Base-by-base conservation (phyloP, 2,113 vertebrate genomes). In the Mus spicilegus region DNA sequence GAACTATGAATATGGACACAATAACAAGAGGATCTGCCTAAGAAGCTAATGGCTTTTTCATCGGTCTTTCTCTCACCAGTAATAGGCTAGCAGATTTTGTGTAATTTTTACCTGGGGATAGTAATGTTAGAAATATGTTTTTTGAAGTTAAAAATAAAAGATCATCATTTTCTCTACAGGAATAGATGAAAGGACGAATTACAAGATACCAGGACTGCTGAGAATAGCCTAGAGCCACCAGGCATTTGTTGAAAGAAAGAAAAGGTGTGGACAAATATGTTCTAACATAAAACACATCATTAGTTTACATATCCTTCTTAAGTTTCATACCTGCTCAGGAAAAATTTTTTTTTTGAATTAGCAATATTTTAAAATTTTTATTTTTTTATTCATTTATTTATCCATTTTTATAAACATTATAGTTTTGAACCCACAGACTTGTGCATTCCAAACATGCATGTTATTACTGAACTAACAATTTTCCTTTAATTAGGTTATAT, bases 1-100 rank as follows among this genome's bases (percentile, higher is more conserved):
- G 96, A 98, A 97, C 95, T 91, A 98, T 88, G 93, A 93, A 92
- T 95, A 96, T 61, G 98, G 98, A 95, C 54, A 95, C 90, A 97
- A 97, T 73, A 90, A 90, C 87, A 91, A 93, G 94, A 94, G 42
- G 42, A 91, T 95, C 89, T 93, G 75, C 88, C 73, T 96, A 95
- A 96, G 78, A 89, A 95, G 51, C 75, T 93, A 95, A 96, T n/a
- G 51, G 49, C 13, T 86, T 97, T 97, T 91, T 28, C 86, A 93
- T 95, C 51, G 92, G 58, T 87, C 51, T 94, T 92, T 95, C 39
- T 96, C 36, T 85, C n/a, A 82, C 86, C 77, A 86, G 14, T 96
- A 49, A n/a, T 69, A 92, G 84, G 87, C 96, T 87, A 96, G 39
- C 87, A 82, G 85, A 92, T 81, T 96, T 63, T 90, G 7, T 78